phyloP scores from a whole-genome alignment of 2,113 vertebrate genomes.

The Sinocyclocheilus grahami region DNA sequence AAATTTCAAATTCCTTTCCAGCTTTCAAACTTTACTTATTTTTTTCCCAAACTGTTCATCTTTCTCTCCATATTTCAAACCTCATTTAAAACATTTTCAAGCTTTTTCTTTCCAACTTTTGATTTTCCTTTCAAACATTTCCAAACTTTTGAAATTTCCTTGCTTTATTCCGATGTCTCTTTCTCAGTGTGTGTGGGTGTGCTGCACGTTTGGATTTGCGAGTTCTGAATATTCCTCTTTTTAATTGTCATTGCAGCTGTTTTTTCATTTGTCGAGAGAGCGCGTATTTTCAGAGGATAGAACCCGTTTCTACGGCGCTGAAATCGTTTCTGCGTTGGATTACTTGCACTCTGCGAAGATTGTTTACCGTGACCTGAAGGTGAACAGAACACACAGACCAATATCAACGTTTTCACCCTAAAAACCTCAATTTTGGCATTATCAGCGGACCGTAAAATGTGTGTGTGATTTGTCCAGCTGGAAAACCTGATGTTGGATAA shows the following conservation, averaged over 20 bases:
- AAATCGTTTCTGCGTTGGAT: slow-evolving; percentile 95
- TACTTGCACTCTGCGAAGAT: slow-evolving; percentile 97
- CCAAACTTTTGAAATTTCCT: background rate
- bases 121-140: too few relatives aligned
- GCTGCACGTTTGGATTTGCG: background rate
- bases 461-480: slow-evolving; percentile 74
- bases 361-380: slow-evolving; percentile 96
- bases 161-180: background rate
- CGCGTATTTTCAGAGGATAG: slow-evolving; percentile 96
- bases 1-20: background rate
- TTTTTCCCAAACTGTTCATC: background rate
- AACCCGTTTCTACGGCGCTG: slow-evolving; percentile 94
- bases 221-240: background rate
- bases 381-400: slow-evolving; percentile 62
- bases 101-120: background rate
- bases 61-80: background rate
- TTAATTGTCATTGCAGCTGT: slow-evolving; percentile 73
- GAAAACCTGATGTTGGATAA: slow-evolving; percentile 95
- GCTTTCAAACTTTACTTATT: background rate
- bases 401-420: background rate
- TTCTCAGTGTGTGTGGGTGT: background rate
- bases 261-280: slow-evolving; percentile 99
- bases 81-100: background rate
- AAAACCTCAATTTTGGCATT: background rate
- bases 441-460: background rate